Conservation (phyloP, 2,888 invertebrate genomes). For the Bellardia pandia region DNA sequence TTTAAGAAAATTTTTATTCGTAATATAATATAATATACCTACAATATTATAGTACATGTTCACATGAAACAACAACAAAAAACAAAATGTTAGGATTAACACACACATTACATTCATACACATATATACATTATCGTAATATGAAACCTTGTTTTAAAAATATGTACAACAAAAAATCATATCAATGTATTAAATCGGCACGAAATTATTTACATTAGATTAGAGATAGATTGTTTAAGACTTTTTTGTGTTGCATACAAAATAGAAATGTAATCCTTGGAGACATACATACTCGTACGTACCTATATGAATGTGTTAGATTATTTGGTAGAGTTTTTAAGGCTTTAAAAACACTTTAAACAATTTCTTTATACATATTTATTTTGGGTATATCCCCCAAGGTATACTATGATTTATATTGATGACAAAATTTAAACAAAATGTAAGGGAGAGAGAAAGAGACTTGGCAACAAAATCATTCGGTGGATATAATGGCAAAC, state of each 20-base stretch:
- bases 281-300: conserved; percentile 12
- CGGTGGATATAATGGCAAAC: too few relatives aligned
- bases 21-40: not conserved
- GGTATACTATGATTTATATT: conserved; percentile 42
- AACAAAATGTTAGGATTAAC: not conserved
- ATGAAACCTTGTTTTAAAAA: conserved; percentile 54
- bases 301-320: not conserved
- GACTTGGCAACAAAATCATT: too few relatives aligned
- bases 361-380: not conserved
- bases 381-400: not conserved
- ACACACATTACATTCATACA: not conserved
- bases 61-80: not conserved
- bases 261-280: conserved; percentile 41
- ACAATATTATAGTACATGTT: not conserved
- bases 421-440: not conserved
- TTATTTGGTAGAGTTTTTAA: not conserved
- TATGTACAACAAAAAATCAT: conserved; percentile 12
- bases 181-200: conserved; percentile 66
- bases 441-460: too few relatives aligned
- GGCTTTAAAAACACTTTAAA: not conserved
- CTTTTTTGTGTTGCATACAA: not conserved
- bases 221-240: conserved; percentile 17
- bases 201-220: conserved; percentile 63
- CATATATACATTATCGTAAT: conserved; percentile 52
- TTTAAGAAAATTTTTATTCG: conserved; percentile 9